A percentile compares a stretch with the other conserved stretches of the same genome.
Evolutionary conservation across 1,140 invertebrate species (phyloP).

Genomic region (Drosophila ironensis): DNA sequence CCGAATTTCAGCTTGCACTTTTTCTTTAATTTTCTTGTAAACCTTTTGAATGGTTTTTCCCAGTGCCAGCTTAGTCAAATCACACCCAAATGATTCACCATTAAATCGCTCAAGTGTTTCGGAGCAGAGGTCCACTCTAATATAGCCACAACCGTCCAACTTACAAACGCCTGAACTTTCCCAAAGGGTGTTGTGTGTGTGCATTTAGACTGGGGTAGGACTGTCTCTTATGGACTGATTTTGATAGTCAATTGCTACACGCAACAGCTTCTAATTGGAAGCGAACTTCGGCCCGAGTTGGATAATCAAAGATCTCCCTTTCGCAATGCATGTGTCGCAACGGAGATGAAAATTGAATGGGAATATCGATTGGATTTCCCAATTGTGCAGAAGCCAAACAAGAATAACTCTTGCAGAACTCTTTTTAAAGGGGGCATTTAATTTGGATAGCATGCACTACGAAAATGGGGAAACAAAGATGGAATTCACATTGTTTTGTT

Average conservation of each 20-base stretch:
- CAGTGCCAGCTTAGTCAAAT: no score
- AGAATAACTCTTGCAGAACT: background rate
- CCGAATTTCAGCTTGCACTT: no score
- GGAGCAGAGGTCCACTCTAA: background rate
- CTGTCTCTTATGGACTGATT: constrained; percentile 53
- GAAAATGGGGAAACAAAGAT: no score
- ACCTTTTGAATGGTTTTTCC: no score
- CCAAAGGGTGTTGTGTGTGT: constrained; percentile 14
- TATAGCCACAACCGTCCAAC: background rate
- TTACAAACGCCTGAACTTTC: no score
- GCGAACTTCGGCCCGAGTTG: constrained; percentile 20
- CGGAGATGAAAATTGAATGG: constrained; percentile 1
- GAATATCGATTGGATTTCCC: constrained; percentile 25
- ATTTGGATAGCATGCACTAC: no score
- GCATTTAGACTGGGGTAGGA: constrained; percentile 12
- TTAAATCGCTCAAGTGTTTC: background rate
- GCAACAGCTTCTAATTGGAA: constrained; percentile 74
- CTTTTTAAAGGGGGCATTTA: background rate
- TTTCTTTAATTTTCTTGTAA: no score
- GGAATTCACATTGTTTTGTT: no score
- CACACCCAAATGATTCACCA: background rate
- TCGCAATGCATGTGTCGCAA: no score
- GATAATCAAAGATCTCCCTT: constrained; percentile 23
- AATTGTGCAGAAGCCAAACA: background rate
- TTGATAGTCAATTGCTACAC: constrained; percentile 70